Percentiles rank a stretch among this genome's conserved stretches.
Conservation (phyloP, 2,888 invertebrate genomes). For the Margaritifera margaritifera region DNA sequence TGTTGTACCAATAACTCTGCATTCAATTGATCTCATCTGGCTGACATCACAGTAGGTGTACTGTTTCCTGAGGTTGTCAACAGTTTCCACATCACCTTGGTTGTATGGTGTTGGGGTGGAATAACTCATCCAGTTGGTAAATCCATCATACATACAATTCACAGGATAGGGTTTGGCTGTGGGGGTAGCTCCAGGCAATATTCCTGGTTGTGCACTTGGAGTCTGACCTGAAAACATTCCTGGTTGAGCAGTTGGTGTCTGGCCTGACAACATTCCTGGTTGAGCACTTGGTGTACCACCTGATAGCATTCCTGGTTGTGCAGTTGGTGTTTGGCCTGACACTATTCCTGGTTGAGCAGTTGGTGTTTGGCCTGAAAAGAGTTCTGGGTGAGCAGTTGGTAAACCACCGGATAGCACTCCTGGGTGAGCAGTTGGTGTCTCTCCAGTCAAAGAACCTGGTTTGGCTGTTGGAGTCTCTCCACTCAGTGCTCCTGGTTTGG, state of each 20-base stretch:
- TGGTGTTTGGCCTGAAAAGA: conserved; percentile 12
- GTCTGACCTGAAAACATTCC: conserved; percentile 23
- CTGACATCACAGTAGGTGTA: conserved; percentile 55
- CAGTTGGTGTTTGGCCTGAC: conserved; percentile 20
- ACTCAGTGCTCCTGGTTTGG: conserved; percentile 10
- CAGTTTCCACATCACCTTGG: conserved; percentile 64
- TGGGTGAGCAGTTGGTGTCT: conserved; percentile 30
- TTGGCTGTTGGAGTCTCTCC: conserved; percentile 28
- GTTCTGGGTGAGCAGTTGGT: conserved; percentile 12
- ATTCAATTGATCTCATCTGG: conserved; percentile 79
- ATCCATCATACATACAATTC: conserved; percentile 80
- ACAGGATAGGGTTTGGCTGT: conserved; percentile 26
- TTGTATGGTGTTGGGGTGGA: conserved; percentile 56
- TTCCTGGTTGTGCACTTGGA: conserved; percentile 25
- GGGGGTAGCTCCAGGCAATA: conserved; percentile 31
- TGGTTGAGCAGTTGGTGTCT: conserved; percentile 30
- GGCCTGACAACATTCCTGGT: conserved; percentile 17
- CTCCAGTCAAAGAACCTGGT: conserved; percentile 16
- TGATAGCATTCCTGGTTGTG: conserved; percentile 14
- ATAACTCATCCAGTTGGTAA: conserved; percentile 86
- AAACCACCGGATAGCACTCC: conserved; percentile 11
- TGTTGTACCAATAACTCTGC: conserved; percentile 81
- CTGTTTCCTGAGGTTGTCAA: conserved; percentile 40
- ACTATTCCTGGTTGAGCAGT: conserved; percentile 8
- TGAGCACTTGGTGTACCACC: conserved; percentile 24